These are phyloP conservation scores for Pachycephala philippinensis DNA, from an alignment of 2,113 vertebrate species.

Conservation along the genomic window DNA sequence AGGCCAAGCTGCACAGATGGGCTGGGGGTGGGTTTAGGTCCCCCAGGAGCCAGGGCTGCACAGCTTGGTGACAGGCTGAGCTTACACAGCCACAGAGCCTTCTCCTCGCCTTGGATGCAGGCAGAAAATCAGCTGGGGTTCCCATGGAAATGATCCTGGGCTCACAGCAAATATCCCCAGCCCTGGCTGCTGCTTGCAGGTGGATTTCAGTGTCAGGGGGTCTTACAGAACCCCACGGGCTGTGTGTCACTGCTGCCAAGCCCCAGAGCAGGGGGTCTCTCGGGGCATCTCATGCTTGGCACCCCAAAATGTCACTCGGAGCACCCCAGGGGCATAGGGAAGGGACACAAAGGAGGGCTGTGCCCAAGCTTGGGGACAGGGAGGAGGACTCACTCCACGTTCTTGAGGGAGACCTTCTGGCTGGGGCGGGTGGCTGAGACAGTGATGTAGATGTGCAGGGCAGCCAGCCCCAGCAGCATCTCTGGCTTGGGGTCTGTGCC, in stretches of 20 bases:
- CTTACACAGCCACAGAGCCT: neutral
- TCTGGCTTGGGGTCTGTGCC: constrained; percentile 92
- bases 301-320: accelerated
- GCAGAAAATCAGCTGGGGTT: accelerated
- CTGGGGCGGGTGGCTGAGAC: constrained; percentile 92
- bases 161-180: neutral
- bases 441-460: constrained; percentile 97
- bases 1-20: neutral
- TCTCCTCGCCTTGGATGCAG: neutral
- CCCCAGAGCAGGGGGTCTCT: neutral
- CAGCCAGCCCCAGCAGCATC: constrained; percentile 88
- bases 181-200: neutral
- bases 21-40: neutral
- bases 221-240: neutral
- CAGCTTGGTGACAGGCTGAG: neutral
- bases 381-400: constrained; percentile 89
- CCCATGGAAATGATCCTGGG: neutral
- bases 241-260: neutral
- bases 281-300: accelerated
- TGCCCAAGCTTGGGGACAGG: accelerated
- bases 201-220: neutral
- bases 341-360: neutral
- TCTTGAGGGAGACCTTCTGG: constrained; percentile 98
- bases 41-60: neutral
- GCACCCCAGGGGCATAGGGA: neutral